Evolutionary conservation across 2,888 invertebrate species (phyloP).

Genomic region (Troides oblongomaculatus): DNA sequence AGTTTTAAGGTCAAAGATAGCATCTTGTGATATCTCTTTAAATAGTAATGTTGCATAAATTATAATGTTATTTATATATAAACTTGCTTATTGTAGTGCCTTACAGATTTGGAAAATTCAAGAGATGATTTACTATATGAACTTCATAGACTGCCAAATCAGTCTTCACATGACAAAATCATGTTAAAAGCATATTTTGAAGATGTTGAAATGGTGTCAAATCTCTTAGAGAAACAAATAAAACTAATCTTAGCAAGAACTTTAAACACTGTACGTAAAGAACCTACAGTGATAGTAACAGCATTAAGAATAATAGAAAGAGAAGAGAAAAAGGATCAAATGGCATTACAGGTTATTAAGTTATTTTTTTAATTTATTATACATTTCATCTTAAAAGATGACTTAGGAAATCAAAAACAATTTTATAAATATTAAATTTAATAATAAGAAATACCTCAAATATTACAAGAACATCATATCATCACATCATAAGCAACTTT

Average conservation of each 20-base stretch:
- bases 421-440: no score
- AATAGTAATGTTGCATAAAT: background rate
- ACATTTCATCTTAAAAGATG: background rate
- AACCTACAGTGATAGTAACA: slow-evolving; percentile 97
- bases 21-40: background rate
- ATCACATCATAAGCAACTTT: background rate
- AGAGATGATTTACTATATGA: slow-evolving; percentile 97
- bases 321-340: slow-evolving; percentile 96
- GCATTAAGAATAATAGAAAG: slow-evolving; percentile 97
- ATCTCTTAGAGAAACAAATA: slow-evolving; percentile 93
- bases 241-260: slow-evolving; percentile 93
- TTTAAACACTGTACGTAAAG: slow-evolving; percentile 95
- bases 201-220: slow-evolving; percentile 95
- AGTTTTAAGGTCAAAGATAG: background rate
- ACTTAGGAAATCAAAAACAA: no score
- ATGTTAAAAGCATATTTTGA: slow-evolving; percentile 97
- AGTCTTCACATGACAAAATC: slow-evolving; percentile 92
- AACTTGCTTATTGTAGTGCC: slow-evolving; percentile 79
- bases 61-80: background rate
- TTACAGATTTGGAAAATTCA: slow-evolving; percentile 97
- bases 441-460: no score
- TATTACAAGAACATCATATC: no score
- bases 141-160: slow-evolving; percentile 94
- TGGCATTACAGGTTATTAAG: slow-evolving; percentile 82
- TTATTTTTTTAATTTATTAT: background rate